phyloP scores from a whole-genome alignment of 2,888 invertebrate species.

The Brachyptera risi region DNA sequence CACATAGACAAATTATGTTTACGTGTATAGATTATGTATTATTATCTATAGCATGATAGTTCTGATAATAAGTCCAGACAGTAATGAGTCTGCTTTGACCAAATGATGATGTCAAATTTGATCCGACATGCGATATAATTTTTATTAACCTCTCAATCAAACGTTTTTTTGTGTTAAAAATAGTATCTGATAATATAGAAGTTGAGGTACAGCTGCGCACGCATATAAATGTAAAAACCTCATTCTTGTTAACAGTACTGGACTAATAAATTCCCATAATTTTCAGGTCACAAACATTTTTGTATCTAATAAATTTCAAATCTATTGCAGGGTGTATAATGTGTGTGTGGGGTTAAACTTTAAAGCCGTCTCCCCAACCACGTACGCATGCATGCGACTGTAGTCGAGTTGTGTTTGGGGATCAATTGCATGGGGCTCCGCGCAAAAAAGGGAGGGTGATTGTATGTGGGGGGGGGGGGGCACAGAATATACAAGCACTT shows the following conservation, averaged over 20 bases:
- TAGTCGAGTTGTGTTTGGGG: not conserved
- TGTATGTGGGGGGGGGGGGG: slow-evolving; percentile 18
- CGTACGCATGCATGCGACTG: not conserved
- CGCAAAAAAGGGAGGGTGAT: not conserved
- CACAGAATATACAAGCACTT: slow-evolving; percentile 37
- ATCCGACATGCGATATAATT: no score
- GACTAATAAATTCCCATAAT: no score
- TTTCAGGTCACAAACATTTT: no score
- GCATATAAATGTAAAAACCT: no score
- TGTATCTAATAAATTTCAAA: no score
- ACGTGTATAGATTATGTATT: not conserved
- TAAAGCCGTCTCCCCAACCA: not conserved
- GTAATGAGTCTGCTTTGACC: not conserved
- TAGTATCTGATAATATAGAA: no score
- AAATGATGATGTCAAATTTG: slow-evolving; percentile 2
- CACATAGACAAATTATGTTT: no score
- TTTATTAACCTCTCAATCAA: no score
- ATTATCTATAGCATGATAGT: not conserved
- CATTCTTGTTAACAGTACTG: no score
- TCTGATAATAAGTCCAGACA: not conserved
- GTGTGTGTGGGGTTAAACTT: not conserved
- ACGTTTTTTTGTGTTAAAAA: no score
- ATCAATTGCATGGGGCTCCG: slow-evolving; percentile 11
- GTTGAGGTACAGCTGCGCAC: no score
- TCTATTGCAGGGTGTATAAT: no score